Evolutionary conservation across 2,888 invertebrate species (phyloP), one percentile per base, ranked within the genome.

Genomic region (Clivina fossor): DNA sequence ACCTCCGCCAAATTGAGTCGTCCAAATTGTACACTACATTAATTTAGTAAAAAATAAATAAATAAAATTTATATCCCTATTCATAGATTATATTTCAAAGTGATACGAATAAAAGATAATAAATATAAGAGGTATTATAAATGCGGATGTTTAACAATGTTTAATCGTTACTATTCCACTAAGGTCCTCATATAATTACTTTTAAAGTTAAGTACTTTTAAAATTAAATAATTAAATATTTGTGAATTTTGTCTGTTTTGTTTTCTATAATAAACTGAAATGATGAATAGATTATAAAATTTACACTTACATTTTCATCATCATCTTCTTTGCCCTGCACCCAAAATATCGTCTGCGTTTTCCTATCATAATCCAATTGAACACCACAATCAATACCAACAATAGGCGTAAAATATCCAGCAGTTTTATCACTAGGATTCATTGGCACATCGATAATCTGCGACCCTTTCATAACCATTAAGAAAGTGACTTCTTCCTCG

Each of bases 341-440:
- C 92, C 93, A 96, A 75, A 88, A 96, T 5, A 98, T 78, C 41
- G 80, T 83, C 65, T 88, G 88, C 1, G 88, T 87, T 68, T 85
- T 85, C 13, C 92, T 83, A 70, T 99, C 97, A 70, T 89, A 98
- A 71, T 97, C 97, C 54, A 97, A 80, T 62, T 93, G 91, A 2
- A 88, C 82, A 18, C 93, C 95, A 61, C 90, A 88, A 57, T 88
- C 88, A 41, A 94, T 83, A 2, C 93, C 93, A 35, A 94, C 92
- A 5, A 94, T 86, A 0, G 94, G 91, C 0, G 90, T 88, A 37
- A 94, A 79, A 61, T 86, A 87, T 8, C 92, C 88, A 3, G 87
- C 84, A 46, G 86, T 81, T 4, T 82, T 85, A 50, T 90, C 88
- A 0, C 87, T 88, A 1, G 86, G 83, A 38, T 83, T 86, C 2